phyloP scores from a whole-genome alignment of 2,797 vertebrate genomes.

The Eptatretus atami region DNA sequence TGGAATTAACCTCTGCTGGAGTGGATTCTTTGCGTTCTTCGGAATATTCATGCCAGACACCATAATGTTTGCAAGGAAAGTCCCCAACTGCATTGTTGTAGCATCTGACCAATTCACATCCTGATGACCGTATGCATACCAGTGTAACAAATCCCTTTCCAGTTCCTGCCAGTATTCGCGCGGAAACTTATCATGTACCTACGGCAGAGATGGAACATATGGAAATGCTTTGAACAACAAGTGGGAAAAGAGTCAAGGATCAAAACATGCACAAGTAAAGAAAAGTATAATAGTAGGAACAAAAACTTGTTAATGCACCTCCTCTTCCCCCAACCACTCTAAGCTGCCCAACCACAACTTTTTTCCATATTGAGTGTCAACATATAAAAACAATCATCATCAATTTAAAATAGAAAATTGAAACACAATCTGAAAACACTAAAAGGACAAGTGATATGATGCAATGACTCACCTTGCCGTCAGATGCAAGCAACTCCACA shows the following conservation, averaged over 20 bases:
- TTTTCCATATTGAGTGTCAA: no score
- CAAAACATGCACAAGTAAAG: no score
- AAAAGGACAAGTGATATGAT: no score
- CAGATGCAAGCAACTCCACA: conserved; percentile 29
- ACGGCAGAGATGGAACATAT: conserved; percentile 6
- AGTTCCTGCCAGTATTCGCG: conserved; percentile 37
- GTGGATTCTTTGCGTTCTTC: conserved; percentile 17
- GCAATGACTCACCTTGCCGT: conserved; percentile 22
- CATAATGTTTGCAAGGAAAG: conserved; percentile 38
- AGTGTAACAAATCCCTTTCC: conserved; percentile 18
- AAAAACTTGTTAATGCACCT: no score
- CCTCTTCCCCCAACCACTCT: no score
- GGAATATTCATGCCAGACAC: conserved; percentile 33
- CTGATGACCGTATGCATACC: conserved; percentile 16
- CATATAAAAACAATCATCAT: no score
- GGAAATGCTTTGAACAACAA: neutral
- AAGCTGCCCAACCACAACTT: no score
- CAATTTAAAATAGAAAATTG: no score
- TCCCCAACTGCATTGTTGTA: conserved; percentile 35
- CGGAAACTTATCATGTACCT: conserved; percentile 22
- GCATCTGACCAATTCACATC: conserved; percentile 25
- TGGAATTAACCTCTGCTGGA: conserved; percentile 19
- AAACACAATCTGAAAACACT: no score
- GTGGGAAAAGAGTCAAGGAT: no score
- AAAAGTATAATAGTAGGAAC: no score